Base-by-base conservation (phyloP, 2,888 invertebrate genomes). In the Drosophila greeni region DNA sequence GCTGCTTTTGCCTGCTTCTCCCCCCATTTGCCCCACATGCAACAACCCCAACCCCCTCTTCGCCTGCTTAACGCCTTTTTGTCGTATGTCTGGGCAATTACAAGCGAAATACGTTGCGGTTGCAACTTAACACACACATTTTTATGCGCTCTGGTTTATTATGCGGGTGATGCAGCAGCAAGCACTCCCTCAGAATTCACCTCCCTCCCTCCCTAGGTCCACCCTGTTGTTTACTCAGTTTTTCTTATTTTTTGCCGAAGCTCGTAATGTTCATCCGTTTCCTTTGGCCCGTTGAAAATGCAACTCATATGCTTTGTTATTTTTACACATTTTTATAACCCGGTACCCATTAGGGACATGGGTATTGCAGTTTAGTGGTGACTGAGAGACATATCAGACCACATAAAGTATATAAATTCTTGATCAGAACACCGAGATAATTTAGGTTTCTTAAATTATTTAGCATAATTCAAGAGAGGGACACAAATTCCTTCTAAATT, bases 281-380 rank as follows among this genome's bases (percentile, higher is more conserved):
- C 68, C 76, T 61, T 74, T 68, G 65, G 71, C 49, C 53, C 45
- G 40, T 42, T 48, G 37, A 71, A 82, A 74, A 66, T 81, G 74
- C 72, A 75, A 75, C 60, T 80, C 78, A 75, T 81, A 74, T 81
- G 78, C 73, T 76, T 79, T 79, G 76, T 82, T 82, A 79, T 79
- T 79, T 82, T 73, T 77, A 77, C 78, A 75, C 82, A 82, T 75
- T 78, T 78, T 78, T 71, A 65, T 62, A 55, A 55, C 34, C 20
- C 39, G 39, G 39, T 39, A 14, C 14, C 39, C 39, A 39, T 39
- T 39, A 20, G 14, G 39, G 20, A 40, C 20, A 23, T 14, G 23
- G 40, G 14, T 40, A 23, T 40, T 23, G 23, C 23, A 8, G 39
- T 14, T 40, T 14, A 23, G 14, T 20, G n/a, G n/a, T n/a, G n/a